These are phyloP conservation scores for Willowsia nigromaculata DNA, from an alignment of 2,888 invertebrate species.

Conservation along the genomic window DNA sequence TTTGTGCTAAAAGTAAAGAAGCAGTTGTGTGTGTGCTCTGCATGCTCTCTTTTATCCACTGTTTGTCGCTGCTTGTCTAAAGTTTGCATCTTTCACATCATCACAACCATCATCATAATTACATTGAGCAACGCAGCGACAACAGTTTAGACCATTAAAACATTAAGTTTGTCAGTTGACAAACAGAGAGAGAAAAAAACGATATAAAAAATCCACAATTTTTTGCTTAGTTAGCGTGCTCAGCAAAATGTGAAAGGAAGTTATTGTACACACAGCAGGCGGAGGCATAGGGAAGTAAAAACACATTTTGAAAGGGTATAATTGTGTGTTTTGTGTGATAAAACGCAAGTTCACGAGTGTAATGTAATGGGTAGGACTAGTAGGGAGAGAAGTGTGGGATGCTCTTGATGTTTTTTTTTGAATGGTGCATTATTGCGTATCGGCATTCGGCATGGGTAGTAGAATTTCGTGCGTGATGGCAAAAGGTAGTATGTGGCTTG, in stretches of 20 bases:
- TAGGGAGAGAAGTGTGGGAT: not conserved
- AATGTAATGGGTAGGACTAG: slow-evolving; percentile 13
- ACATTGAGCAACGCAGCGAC: slow-evolving; percentile 11
- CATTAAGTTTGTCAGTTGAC: slow-evolving; percentile 13
- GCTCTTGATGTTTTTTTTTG: not conserved
- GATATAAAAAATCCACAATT: not conserved
- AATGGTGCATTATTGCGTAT: not conserved
- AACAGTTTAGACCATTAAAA: slow-evolving; percentile 4
- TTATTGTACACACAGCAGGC: not conserved
- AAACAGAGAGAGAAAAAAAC: not conserved
- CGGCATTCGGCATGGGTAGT: no score
- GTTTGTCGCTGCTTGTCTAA: slow-evolving; percentile 1
- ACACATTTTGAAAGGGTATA: not conserved
- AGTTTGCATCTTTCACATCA: not conserved
- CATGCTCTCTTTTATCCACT: not conserved
- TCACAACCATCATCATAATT: slow-evolving; percentile 5
- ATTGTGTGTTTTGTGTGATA: slow-evolving; percentile 3
- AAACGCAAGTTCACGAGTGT: slow-evolving; percentile 41
- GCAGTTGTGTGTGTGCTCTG: not conserved
- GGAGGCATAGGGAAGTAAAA: not conserved
- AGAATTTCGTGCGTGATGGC: not conserved
- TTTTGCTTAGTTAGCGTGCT: slow-evolving; percentile 32
- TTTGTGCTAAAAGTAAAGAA: slow-evolving; percentile 20
- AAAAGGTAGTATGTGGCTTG: not conserved
- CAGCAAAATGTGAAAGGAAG: slow-evolving; percentile 27